phyloP scores from a whole-genome alignment of 2,888 invertebrate genomes.

The Himalopsyche japonica region DNA sequence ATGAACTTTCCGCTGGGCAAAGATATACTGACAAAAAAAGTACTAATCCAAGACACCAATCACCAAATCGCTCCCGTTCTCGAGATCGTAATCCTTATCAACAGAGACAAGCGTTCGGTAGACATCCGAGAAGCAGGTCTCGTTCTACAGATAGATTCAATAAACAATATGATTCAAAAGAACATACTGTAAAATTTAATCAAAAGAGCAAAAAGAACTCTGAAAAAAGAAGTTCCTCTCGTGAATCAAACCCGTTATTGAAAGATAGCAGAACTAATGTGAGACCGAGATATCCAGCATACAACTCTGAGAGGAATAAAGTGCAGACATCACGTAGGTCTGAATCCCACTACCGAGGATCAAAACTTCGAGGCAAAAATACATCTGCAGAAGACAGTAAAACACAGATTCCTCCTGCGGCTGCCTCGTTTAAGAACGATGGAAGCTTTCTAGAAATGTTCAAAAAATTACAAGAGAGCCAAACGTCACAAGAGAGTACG shows the following conservation, averaged over 20 bases:
- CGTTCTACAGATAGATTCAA: neutral
- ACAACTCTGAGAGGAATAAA: neutral
- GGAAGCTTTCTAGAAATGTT: conserved; percentile 91
- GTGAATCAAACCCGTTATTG: neutral
- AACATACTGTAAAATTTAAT: neutral
- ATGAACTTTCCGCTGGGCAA: conserved; percentile 42
- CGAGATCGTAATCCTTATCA: neutral
- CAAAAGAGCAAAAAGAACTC: neutral
- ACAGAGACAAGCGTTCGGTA: neutral
- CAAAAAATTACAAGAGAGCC: conserved; percentile 80
- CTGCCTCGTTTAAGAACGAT: conserved; percentile 75
- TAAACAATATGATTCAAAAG: neutral
- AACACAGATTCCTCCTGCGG: neutral
- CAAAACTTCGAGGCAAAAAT: neutral
- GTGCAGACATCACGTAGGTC: no score
- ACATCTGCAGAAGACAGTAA: neutral
- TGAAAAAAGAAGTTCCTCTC: neutral
- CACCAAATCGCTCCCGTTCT: conserved; percentile 1
- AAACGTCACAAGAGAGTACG: conserved; percentile 46
- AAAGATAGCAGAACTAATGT: neutral
- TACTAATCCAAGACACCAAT: neutral
- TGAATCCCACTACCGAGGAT: no score
- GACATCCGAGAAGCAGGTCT: neutral
- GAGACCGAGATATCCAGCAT: neutral
- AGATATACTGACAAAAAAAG: conserved; percentile 31